These are phyloP conservation scores for Hystrix cristata DNA, from an alignment of 2,113 vertebrate species.

Conservation along the genomic window DNA sequence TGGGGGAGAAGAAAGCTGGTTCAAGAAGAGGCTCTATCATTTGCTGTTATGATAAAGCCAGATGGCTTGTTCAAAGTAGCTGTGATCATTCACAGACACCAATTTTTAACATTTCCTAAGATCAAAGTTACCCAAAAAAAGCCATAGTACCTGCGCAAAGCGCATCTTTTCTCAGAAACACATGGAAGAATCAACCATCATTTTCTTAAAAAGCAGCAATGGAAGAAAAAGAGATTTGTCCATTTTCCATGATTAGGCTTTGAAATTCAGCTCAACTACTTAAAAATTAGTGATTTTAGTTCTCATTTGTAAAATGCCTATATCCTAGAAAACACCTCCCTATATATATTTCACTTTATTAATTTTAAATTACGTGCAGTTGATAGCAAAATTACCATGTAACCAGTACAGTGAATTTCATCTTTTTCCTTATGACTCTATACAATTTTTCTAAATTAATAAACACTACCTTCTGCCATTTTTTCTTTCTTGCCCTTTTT, in stretches of 20 bases:
- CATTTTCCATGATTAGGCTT: neutral
- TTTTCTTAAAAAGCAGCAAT: neutral
- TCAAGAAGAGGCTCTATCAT: neutral
- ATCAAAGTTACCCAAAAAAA: neutral
- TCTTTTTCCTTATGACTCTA: slow-evolving; percentile 3
- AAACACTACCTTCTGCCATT: neutral
- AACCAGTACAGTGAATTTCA: neutral
- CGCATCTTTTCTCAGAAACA: neutral
- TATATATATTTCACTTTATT: neutral
- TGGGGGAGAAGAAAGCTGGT: neutral
- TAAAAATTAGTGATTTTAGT: slow-evolving; percentile 11
- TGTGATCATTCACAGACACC: neutral
- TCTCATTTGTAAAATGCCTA: neutral
- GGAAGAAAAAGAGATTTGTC: neutral
- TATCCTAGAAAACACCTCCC: slow-evolving; percentile 14
- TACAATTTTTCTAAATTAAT: neutral
- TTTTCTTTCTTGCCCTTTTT: neutral
- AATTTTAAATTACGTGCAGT: slow-evolving; percentile 41
- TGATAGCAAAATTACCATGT: slow-evolving; percentile 1
- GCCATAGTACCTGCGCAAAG: neutral
- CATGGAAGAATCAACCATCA: neutral
- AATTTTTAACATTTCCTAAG: neutral
- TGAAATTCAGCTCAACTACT: neutral
- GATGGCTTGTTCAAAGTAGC: neutral
- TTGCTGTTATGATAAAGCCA: neutral